Evolutionary conservation across 1,140 invertebrate species (phyloP).

Genomic region (Pseudobourletiella spinata): DNA sequence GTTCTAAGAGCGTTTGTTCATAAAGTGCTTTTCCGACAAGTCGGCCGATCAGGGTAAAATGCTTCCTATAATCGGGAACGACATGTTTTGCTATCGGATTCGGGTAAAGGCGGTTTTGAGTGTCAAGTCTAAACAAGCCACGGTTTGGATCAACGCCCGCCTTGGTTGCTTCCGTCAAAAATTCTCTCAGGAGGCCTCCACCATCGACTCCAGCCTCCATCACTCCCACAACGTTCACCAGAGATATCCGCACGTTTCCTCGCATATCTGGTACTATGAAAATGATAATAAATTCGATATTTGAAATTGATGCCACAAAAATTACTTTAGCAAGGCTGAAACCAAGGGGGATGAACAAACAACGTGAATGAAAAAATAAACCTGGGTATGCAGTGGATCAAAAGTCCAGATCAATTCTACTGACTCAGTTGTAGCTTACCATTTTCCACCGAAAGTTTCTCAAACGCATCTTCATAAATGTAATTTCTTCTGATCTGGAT

Average conservation of each 20-base stretch:
- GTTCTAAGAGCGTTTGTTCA: conserved; percentile 86
- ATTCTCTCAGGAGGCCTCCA: conserved; percentile 57
- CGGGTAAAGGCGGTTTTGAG: conserved; percentile 88
- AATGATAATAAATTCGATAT: conserved; percentile 11
- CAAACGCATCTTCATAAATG: conserved; percentile 95
- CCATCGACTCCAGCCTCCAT: conserved; percentile 43
- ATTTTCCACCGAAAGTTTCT: conserved; percentile 82
- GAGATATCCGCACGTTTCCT: conserved; percentile 73
- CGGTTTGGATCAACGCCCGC: conserved; percentile 95
- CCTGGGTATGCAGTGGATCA: too few relatives aligned
- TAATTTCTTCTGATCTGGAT: conserved; percentile 79
- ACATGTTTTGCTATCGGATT: conserved; percentile 82
- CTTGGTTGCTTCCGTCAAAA: conserved; percentile 80
- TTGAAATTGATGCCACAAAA: too few relatives aligned
- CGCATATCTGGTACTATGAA: conserved; percentile 71
- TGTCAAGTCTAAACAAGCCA: conserved; percentile 84
- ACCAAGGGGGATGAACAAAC: too few relatives aligned
- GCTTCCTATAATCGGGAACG: conserved; percentile 72
- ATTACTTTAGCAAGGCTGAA: too few relatives aligned
- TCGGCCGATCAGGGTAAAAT: conserved; percentile 92
- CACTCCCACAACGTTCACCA: conserved; percentile 78
- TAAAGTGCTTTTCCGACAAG: conserved; percentile 93
- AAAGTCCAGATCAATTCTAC: too few relatives aligned
- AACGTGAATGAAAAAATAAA: too few relatives aligned
- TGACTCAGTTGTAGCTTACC: too few relatives aligned